Evolutionary conservation across 2,888 invertebrate species (phyloP).

Genomic region (Amphipoea lucens): DNA sequence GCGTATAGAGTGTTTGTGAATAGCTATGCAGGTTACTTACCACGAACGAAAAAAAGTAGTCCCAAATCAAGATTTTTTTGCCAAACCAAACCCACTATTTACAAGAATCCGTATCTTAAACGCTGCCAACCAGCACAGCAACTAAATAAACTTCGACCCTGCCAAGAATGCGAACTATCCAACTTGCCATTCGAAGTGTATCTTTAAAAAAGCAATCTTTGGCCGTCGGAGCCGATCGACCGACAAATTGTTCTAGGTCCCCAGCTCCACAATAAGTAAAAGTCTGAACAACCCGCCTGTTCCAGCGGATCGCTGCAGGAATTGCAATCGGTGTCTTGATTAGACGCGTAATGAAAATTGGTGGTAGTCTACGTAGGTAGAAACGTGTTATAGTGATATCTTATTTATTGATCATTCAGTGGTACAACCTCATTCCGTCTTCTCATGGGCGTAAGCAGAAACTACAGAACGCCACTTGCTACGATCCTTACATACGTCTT

Average conservation of each 20-base stretch:
- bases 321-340: constrained; percentile 69
- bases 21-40: too few species aligned
- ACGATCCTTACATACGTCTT: too few species aligned
- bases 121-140: constrained; percentile 16
- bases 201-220: constrained; percentile 65
- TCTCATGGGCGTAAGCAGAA: background rate
- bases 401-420: constrained; percentile 5
- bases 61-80: background rate
- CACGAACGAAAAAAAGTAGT: background rate
- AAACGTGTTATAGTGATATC: background rate
- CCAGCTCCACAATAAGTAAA: constrained; percentile 66
- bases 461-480: too few species aligned
- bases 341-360: constrained; percentile 66
- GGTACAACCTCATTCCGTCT: background rate
- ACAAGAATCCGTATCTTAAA: constrained; percentile 35
- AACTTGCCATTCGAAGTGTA: constrained; percentile 39
- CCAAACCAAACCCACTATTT: background rate
- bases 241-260: constrained; percentile 64
- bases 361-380: background rate
- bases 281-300: constrained; percentile 64
- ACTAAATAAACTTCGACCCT: constrained; percentile 40
- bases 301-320: constrained; percentile 60
- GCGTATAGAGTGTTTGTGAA: too few species aligned
- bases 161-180: constrained; percentile 43
- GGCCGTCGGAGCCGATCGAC: constrained; percentile 55